Base-by-base conservation (phyloP, 2,113 vertebrate genomes). In the Sinosuthora webbiana region DNA sequence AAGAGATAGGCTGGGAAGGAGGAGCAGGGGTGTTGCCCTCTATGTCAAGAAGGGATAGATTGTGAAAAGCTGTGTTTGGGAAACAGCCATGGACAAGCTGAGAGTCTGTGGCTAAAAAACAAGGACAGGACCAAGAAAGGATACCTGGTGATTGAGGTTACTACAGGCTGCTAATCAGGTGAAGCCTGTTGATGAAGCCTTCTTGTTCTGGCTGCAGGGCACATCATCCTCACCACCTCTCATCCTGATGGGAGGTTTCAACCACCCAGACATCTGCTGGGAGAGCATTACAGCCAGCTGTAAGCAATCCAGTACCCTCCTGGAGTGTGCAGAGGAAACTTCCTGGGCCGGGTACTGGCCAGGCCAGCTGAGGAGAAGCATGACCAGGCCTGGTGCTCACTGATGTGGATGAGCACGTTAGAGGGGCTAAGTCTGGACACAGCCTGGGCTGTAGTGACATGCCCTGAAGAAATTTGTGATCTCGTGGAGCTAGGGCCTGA, bases 331-430 rank as follows among this genome's bases (percentile, higher is more conserved):
- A 53, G 25, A 53, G 39, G 21, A 62, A 62, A 17, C 6, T 31
- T 35, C 16, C 17, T 21, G 31, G 10, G 13, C 31, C 39, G 37
- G 27, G 57, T 13, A 17, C 13, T 37, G 39, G 81, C 50, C 49
- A 55, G 41, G 15, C 9, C n/a, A 84, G 5, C 18, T 0, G 0
- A 63, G 69, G 18, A 39, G 41, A 56, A 10, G 49, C 69, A 19
- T 19, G 60, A 11, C 50, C 2, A 0, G n/a, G 49, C 50, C 69
- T 65, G 69, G 30, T 23, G n/a, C 41, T 42, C 50, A 20, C 19
- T 39, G 41, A 27, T 19, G 28, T 0, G 0, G 18, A 28, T 41
- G 50, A 47, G 41, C 6, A 39, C 28, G 10, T 23, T 19, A 23
- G 18, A 41, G 28, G 17, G 18, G 27, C 14, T 10, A 18, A 33